Evolutionary conservation across 2,888 invertebrate genomes (phyloP), one percentile per base, ranked within the genome.

Genomic region (Drosophila nigricruria): DNA sequence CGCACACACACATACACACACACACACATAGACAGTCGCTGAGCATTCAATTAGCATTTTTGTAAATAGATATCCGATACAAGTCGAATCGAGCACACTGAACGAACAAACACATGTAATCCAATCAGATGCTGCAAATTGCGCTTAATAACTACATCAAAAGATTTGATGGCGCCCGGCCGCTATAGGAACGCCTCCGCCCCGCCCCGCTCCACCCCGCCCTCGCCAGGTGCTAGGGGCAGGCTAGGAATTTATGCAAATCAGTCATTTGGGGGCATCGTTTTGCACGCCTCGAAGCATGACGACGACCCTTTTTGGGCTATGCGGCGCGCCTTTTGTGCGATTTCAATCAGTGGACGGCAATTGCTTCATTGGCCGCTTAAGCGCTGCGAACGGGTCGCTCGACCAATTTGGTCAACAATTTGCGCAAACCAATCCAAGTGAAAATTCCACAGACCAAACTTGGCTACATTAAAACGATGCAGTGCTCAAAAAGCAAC

Each of bases 11-110:
- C 18, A 52, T 2, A 3, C 32, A 30, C 27, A 30, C 27, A 30
- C 36, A 40, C 14, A 42, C 20, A 20, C 20, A 20, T 25, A 49
- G 18, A 32, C 45, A 38, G 8, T 18, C 30, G 30, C 30, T 10
- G 30, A 25, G n/a, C 53, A 60, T 61, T 76, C 79, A 84, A 81
- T 84, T 84, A 81, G 81, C 82, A 70, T 78, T 78, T 73, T 62
- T 42, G 68, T 60, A 72, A 72, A 72, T 68, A 63, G 70, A 80
- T 71, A 82, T 58, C 50, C 58, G 32, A 64, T 30, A 56, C 58
- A 52, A 59, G 27, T 23, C 30, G 16, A 43, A 36, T 23, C 34
- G 23, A 78, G 45, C 45, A 34, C 23, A 45, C 45, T 43, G 25
- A 58, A 23, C 42, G 60, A 58, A 18, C 40, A 56, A 61, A 73